phyloP scores from a whole-genome alignment of 2,888 invertebrate species.

The Hydraecia micacea region DNA sequence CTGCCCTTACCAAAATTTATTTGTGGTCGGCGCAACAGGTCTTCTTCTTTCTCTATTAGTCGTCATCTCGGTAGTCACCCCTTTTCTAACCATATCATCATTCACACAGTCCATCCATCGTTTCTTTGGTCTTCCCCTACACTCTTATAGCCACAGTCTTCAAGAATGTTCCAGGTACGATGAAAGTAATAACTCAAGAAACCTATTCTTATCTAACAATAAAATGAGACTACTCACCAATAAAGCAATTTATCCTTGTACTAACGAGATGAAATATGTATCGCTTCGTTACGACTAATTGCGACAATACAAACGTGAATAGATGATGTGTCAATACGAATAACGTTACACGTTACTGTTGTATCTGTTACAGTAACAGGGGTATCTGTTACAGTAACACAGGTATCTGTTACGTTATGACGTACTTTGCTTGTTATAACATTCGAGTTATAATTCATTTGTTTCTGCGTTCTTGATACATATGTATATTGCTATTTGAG shows the following conservation, averaged over 20 bases:
- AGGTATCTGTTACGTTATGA: conserved; percentile 6
- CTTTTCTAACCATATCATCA: too few relatives aligned
- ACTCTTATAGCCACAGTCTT: neutral
- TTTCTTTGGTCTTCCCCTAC: neutral
- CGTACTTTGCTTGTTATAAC: neutral
- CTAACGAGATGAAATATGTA: conserved; percentile 40
- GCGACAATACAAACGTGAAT: conserved; percentile 23
- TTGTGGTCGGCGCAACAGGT: too few relatives aligned
- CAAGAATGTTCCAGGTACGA: neutral
- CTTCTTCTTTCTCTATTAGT: too few relatives aligned
- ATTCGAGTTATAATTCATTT: conserved; percentile 15
- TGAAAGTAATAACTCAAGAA: neutral
- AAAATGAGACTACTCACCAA: neutral
- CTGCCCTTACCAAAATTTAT: too few relatives aligned
- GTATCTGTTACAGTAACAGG: conserved; percentile 8
- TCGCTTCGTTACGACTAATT: conserved; percentile 50
- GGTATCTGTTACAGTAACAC: neutral
- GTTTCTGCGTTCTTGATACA: conserved; percentile 3
- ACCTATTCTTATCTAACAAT: neutral
- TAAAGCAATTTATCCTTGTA: conserved; percentile 13
- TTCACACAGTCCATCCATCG: neutral
- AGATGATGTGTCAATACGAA: conserved; percentile 38
- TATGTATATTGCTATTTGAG: neutral
- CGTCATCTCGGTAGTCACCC: too few relatives aligned
- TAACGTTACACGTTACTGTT: conserved; percentile 13